Conservation (phyloP, 2,113 vertebrate genomes). For the Salvelinus fontinalis region DNA sequence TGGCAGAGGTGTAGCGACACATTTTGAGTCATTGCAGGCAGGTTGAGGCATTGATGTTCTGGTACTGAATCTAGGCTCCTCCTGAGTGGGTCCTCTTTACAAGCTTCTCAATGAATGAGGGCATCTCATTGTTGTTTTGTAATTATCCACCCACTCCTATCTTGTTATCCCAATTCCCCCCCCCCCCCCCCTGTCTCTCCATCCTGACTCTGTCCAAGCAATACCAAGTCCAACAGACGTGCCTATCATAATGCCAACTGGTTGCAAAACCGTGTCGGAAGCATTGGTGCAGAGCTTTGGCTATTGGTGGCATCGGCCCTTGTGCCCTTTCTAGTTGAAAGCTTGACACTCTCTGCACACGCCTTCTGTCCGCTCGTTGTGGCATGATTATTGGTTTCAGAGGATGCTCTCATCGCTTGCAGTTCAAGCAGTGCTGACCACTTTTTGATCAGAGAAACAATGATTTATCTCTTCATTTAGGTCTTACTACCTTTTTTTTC, state of each 20-base stretch:
- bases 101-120: slow-evolving; percentile 53
- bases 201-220: slow-evolving; percentile 66
- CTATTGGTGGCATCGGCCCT: slow-evolving; percentile 44
- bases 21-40: slow-evolving; percentile 63
- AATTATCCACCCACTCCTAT: slow-evolving; percentile 34
- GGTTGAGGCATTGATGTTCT: slow-evolving; percentile 60
- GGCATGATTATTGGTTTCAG: slow-evolving; percentile 57
- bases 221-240: slow-evolving; percentile 73
- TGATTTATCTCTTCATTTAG: slow-evolving; percentile 51
- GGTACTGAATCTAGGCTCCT: slow-evolving; percentile 67
- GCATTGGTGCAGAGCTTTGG: slow-evolving; percentile 57
- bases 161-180: slow-evolving; percentile 30
- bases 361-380: slow-evolving; percentile 60
- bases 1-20: slow-evolving; percentile 58
- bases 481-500: slow-evolving; percentile 40
- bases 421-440: slow-evolving; percentile 49
- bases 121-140: slow-evolving; percentile 26
- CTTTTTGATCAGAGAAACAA: slow-evolving; percentile 51
- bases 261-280: slow-evolving; percentile 63
- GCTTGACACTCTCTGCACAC: slow-evolving; percentile 58
- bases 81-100: slow-evolving; percentile 41
- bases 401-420: slow-evolving; percentile 49
- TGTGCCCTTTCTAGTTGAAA: slow-evolving; percentile 49
- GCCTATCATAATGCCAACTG: slow-evolving; percentile 68
- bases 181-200: slow-evolving; percentile 33